Conservation (phyloP, 1,140 invertebrate species). For the Sipha flava region DNA sequence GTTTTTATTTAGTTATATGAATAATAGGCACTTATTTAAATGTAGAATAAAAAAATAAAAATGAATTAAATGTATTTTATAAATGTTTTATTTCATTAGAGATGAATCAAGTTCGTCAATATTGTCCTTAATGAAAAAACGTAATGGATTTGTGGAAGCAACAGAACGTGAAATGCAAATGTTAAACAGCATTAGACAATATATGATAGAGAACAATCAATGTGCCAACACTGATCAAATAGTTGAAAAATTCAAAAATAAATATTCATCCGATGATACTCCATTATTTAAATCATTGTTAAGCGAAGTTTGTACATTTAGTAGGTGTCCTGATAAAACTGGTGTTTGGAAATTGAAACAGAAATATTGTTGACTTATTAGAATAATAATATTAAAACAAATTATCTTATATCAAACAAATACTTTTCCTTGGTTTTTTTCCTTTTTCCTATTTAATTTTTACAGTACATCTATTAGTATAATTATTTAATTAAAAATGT, state of each 20-base stretch:
- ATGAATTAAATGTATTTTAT: no score
- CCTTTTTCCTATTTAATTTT: no score
- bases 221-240: slow-evolving; percentile 48
- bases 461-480: no score
- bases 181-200: slow-evolving; percentile 50
- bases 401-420: no score
- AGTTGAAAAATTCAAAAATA: slow-evolving; percentile 42
- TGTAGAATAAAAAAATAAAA: no score
- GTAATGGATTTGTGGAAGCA: slow-evolving; percentile 39
- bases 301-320: slow-evolving; percentile 51
- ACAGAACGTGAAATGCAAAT: slow-evolving; percentile 46
- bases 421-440: no score
- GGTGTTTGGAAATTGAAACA: slow-evolving; percentile 51
- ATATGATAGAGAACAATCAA: slow-evolving; percentile 50
- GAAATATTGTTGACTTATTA: slow-evolving; percentile 44
- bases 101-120: slow-evolving; percentile 41
- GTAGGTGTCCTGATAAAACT: slow-evolving; percentile 43
- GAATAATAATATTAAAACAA: not conserved
- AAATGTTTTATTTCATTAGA: no score
- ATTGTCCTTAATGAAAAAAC: slow-evolving; percentile 34
- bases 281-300: slow-evolving; percentile 55
- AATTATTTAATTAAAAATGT: no score
- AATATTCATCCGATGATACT: slow-evolving; percentile 47
- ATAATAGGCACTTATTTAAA: no score
- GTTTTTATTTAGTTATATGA: no score